Base-by-base conservation (phyloP, 1,140 invertebrate species). In the Diorhabda sublineata region DNA sequence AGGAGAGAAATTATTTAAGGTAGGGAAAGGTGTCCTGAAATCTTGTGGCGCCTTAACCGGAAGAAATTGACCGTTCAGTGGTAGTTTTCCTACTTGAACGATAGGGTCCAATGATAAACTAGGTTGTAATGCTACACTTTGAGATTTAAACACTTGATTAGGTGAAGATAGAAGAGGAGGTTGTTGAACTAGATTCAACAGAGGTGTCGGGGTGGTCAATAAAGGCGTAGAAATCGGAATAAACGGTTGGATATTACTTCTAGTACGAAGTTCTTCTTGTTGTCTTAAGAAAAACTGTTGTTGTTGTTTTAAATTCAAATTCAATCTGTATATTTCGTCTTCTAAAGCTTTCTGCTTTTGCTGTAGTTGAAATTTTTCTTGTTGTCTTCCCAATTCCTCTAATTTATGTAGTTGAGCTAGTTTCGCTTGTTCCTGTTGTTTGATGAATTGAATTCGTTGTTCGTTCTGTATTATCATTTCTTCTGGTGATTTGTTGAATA, bases 321-420 rank as follows among this genome's bases (percentile, higher is more conserved):
- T 67, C 45, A 67, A n/a, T 47, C 68, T 64, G 4, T 81, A 84
- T 41, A 92, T 81, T 75, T 92, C 89, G 71, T 90, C 87, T 75
- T 92, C 89, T 42, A 92, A 76, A 41, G 87, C 78, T 58, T 85
- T 83, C 75, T 91, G 89, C 69, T 91, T 90, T 73, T 90, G 86
- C 75, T 90, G 87, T 7, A 86, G 87, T 69, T 83, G 73, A 4
- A 72, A 61, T 57, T 85, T 82, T 58, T 84, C 83, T 66, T 80
- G 60, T 81, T 80, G 71, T 76, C 63, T 72, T 52, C 65, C 11
- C 8, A 81, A 57, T 81, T 81, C 76, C 69, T 84, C 80, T 62
- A 82, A 78, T 42, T 47, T 11, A 56, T 42, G 52, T 42, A 56
- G 63, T 41, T 52, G n/a, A 52, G 2, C 4, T 8, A 42, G 8